Conservation (phyloP, 1,140 invertebrate genomes). For the Bemisia tabaci region DNA sequence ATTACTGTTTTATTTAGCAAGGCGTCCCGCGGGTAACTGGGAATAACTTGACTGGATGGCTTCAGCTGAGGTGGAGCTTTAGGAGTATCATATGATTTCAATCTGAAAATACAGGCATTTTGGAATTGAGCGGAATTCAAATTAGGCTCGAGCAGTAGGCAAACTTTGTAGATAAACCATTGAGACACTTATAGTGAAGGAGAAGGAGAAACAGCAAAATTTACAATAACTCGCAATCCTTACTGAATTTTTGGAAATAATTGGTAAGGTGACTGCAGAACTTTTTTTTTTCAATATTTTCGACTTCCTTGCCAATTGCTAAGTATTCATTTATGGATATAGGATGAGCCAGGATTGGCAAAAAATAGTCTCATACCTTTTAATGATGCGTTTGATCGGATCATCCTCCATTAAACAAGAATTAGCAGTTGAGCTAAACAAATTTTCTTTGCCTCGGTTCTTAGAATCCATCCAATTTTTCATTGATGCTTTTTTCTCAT, state of each 20-base stretch:
- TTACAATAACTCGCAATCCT: no score
- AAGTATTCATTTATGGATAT: background rate
- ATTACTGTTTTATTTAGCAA: slow-evolving; percentile 23
- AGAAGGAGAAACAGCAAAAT: no score
- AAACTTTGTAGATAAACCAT: no score
- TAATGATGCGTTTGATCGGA: slow-evolving; percentile 19
- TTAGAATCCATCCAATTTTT: slow-evolving; percentile 34
- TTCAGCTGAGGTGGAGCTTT: slow-evolving; percentile 33
- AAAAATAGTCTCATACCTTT: no score
- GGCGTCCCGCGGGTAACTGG: slow-evolving; percentile 23
- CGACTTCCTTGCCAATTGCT: no score
- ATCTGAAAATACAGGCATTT: slow-evolving; percentile 14
- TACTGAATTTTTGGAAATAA: no score
- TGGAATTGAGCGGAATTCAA: no score
- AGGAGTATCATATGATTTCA: slow-evolving; percentile 47
- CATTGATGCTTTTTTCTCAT: slow-evolving; percentile 34
- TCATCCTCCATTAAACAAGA: slow-evolving; percentile 15
- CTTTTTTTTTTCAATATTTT: no score
- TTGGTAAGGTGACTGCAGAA: no score
- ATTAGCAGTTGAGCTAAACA: background rate
- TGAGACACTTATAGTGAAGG: no score
- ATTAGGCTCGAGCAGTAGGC: no score
- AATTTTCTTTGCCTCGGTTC: slow-evolving; percentile 11
- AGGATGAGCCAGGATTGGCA: no score
- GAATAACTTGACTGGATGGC: slow-evolving; percentile 26